A percentile compares a stretch with the other conserved stretches of the same genome.
Conservation (phyloP, 2,113 vertebrate genomes). For the Neolamprologus fasciatus region DNA sequence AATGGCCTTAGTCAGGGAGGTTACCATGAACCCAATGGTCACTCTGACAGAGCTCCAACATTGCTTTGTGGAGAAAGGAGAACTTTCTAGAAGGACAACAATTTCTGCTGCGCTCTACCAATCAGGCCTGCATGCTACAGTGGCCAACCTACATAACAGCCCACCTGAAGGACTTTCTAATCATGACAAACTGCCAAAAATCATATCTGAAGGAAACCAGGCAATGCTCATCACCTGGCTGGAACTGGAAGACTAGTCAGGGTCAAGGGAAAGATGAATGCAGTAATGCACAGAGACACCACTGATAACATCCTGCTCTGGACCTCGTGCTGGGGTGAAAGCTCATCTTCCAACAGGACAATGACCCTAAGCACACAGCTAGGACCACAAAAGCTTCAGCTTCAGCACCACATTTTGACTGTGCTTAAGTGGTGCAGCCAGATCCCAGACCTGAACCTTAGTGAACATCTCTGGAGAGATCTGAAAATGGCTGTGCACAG, state of each 20-base stretch:
- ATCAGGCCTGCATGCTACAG: fast-evolving
- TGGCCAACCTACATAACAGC: background rate
- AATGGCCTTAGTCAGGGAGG: background rate
- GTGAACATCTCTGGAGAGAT: background rate
- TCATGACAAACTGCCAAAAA: background rate
- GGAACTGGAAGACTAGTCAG: background rate
- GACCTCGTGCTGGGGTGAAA: background rate
- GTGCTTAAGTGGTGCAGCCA: background rate
- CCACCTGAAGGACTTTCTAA: background rate
- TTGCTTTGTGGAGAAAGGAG: background rate
- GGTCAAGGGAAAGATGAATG: background rate
- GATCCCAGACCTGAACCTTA: background rate
- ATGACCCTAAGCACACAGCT: background rate
- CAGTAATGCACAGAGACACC: background rate
- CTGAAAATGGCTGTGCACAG: background rate
- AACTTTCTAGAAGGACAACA: background rate
- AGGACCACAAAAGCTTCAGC: background rate
- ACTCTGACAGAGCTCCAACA: background rate
- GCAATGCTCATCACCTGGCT: background rate
- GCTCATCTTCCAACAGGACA: background rate
- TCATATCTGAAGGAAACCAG: background rate
- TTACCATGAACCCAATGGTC: background rate
- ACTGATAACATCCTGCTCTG: background rate
- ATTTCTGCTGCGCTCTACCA: background rate
- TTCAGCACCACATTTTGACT: background rate